A percentile compares a stretch with the other conserved stretches of the same genome.
These are phyloP conservation scores for Microchirus variegatus DNA, from an alignment of 2,797 vertebrate genomes.

Conservation along the genomic window DNA sequence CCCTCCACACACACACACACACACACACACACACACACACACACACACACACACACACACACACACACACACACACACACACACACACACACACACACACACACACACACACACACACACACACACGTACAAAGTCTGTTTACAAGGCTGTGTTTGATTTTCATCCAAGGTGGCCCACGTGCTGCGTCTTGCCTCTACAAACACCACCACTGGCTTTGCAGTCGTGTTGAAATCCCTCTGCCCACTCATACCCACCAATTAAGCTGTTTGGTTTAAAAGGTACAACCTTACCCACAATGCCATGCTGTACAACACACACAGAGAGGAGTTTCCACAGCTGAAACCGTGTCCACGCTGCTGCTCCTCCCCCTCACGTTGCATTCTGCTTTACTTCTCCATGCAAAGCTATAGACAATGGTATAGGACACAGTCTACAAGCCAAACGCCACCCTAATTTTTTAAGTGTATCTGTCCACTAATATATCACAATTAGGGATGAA, in stretches of 20 bases:
- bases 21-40: too few relatives aligned
- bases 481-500: too few relatives aligned
- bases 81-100: not conserved
- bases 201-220: slow-evolving; percentile 39
- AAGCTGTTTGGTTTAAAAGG: slow-evolving; percentile 49
- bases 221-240: slow-evolving; percentile 43
- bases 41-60: too few relatives aligned
- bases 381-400: slow-evolving; percentile 8
- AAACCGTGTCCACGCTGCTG: slow-evolving; percentile 15
- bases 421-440: too few relatives aligned
- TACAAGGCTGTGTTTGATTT: slow-evolving; percentile 54
- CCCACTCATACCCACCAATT: slow-evolving; percentile 61
- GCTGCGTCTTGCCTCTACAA: slow-evolving; percentile 27
- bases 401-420: not conserved
- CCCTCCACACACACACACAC: not conserved
- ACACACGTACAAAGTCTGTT: slow-evolving; percentile 38
- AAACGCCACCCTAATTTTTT: too few relatives aligned
- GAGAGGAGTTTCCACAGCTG: slow-evolving; percentile 35
- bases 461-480: too few relatives aligned
- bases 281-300: slow-evolving; percentile 46
- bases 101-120: too few relatives aligned
- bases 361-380: slow-evolving; percentile 14
- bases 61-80: too few relatives aligned
- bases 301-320: slow-evolving; percentile 20
- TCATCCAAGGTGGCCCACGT: slow-evolving; percentile 32